Percentiles rank a stretch among this genome's conserved stretches.
phyloP scores from a whole-genome alignment of 2,888 invertebrate species.

The Heliconius sara region DNA sequence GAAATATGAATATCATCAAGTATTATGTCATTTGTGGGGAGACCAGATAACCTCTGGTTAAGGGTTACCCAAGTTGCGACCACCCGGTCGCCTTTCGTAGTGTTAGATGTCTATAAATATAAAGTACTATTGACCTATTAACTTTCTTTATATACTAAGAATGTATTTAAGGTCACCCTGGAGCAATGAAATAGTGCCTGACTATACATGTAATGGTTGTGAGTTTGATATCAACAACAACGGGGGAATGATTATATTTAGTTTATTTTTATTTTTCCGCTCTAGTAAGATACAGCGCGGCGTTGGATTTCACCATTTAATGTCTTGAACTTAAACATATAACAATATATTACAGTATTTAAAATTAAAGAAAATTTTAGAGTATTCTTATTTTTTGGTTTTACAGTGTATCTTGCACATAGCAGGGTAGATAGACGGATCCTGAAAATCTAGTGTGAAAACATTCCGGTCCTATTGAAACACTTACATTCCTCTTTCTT shows the following conservation, averaged over 20 bases:
- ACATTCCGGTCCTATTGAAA: not conserved
- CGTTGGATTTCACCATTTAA: no score
- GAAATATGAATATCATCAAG: constrained; percentile 15
- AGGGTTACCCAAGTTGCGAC: constrained; percentile 2
- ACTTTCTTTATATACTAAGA: not conserved
- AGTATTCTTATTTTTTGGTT: not conserved
- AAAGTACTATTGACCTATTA: not conserved
- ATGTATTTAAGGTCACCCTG: not conserved
- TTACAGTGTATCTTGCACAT: not conserved
- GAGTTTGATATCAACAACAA: no score
- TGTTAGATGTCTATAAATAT: constrained; percentile 11
- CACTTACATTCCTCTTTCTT: not conserved
- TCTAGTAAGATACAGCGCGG: no score
- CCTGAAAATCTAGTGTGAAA: not conserved
- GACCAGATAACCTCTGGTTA: constrained; percentile 32
- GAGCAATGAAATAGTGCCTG: no score
- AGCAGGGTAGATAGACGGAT: not conserved
- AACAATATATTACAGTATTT: no score
- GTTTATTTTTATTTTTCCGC: no score
- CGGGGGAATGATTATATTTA: no score
- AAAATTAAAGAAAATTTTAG: no score
- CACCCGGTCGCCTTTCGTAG: constrained; percentile 29
- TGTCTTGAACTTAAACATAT: no score
- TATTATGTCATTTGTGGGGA: constrained; percentile 36
- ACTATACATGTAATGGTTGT: no score